Evolutionary conservation across 2,888 invertebrate genomes (phyloP), one percentile per base, ranked within the genome.

Genomic region (Chymomyza caudatula): DNA sequence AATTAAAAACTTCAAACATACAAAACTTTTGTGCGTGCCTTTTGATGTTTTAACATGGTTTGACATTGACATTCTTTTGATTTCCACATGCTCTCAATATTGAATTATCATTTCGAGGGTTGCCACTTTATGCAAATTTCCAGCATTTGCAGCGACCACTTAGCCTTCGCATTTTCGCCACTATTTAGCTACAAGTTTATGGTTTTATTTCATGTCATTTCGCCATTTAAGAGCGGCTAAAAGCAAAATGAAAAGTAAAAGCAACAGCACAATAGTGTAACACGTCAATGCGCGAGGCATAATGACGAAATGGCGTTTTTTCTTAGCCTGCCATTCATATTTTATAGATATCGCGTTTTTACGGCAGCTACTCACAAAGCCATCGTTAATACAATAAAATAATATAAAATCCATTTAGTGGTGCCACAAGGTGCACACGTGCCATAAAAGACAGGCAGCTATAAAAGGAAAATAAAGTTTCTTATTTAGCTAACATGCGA

Each of bases 151-250:
- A 62, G 61, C 59, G 67, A 60, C 4, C 43, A 42, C 17, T 29
- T 11, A 20, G 11, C 11, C 4, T 5, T 4, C 20, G 11, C 6
- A 25, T 60, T 67, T 55, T 37, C 52, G 57, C 56, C 37, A 37
- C 62, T 63, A 56, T 70, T 77, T 65, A 65, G 66, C 61, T 57
- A 57, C 57, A 65, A 65, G 78, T 77, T 85, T 85, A 82, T 72
- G 86, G 78, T 74, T 76, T 78, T 78, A 75, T 82, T 81, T 71
- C 82, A 85, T 82, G 82, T 77, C 78, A 74, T 67, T 69, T 77
- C 76, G 81, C 78, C 81, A 83, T 82, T 82, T 79, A 25, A 44
- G 56, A 25, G 11, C 56, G 17, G 15, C 6, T 6, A 19, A 43
- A 54, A 58, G 44, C 19, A 64, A 74, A 37, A 42, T 13, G 5